Evolutionary conservation across 2,797 vertebrate species (phyloP).

Genomic region (Silurus aristotelis): DNA sequence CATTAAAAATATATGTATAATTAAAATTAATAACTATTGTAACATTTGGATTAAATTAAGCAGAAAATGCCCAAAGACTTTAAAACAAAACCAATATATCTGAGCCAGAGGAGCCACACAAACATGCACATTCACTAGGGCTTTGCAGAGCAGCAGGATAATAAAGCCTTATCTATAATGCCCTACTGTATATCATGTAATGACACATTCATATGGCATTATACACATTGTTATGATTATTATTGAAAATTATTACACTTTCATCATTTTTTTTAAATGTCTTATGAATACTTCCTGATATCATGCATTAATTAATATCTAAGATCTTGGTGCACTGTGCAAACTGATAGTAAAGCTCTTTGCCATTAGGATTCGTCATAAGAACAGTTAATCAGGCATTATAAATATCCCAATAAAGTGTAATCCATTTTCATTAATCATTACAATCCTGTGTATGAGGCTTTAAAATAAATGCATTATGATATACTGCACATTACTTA

Average conservation of each 20-base stretch:
- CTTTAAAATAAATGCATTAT: neutral
- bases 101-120: constrained; percentile 45
- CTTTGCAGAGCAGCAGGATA: constrained; percentile 27
- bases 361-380: neutral
- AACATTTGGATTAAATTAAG: neutral
- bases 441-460: neutral
- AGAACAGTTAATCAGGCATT: neutral
- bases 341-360: neutral
- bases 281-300: neutral
- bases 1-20: neutral
- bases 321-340: neutral
- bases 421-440: neutral
- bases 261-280: too few relatives aligned
- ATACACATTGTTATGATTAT: neutral
- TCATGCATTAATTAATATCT: neutral
- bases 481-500: neutral
- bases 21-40: neutral
- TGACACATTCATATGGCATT: neutral
- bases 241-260: constrained; percentile 13
- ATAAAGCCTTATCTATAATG: neutral
- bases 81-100: neutral
- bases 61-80: constrained; percentile 10
- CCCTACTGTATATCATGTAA: neutral
- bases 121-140: constrained; percentile 23
- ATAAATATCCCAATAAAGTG: neutral